A percentile compares a stretch with the other conserved stretches of the same genome.
phyloP scores from a whole-genome alignment of 2,888 invertebrate genomes.

The Arctia plantaginis region DNA sequence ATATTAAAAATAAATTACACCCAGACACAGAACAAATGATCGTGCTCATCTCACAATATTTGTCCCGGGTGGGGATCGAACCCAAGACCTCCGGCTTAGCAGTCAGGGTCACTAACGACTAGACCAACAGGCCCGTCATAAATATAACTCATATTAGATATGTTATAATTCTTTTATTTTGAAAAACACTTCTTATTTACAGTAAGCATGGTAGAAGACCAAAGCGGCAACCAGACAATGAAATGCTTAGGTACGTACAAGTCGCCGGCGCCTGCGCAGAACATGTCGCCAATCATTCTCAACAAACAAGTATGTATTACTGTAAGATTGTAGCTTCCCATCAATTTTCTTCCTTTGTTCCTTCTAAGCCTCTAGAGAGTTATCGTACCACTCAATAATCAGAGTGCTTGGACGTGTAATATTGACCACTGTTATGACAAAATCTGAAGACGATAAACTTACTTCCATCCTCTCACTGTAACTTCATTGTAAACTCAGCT shows the following conservation, averaged over 20 bases:
- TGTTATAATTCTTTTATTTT: neutral
- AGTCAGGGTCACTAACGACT: too few relatives aligned
- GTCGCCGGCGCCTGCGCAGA: constrained; percentile 44
- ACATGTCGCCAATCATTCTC: constrained; percentile 62
- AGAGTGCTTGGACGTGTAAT: neutral
- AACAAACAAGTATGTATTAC: constrained; percentile 71
- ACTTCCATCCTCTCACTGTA: too few relatives aligned
- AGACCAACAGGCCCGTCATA: too few relatives aligned
- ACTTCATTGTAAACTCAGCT: too few relatives aligned
- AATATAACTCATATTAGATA: too few relatives aligned
- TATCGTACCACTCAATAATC: neutral
- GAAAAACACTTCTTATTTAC: constrained; percentile 23
- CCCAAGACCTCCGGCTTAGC: too few relatives aligned
- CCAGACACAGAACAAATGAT: too few relatives aligned
- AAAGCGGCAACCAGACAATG: constrained; percentile 69
- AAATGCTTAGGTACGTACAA: constrained; percentile 78
- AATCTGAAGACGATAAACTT: too few relatives aligned
- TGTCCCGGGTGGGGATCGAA: too few relatives aligned
- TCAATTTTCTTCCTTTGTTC: neutral
- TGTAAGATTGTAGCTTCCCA: neutral
- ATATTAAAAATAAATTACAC: too few relatives aligned
- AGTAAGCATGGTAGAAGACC: constrained; percentile 79
- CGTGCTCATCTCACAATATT: too few relatives aligned
- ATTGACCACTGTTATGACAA: too few relatives aligned
- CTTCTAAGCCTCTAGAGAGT: neutral